Conservation (phyloP, 2,113 vertebrate species). For the Callocephalon fimbriatum region DNA sequence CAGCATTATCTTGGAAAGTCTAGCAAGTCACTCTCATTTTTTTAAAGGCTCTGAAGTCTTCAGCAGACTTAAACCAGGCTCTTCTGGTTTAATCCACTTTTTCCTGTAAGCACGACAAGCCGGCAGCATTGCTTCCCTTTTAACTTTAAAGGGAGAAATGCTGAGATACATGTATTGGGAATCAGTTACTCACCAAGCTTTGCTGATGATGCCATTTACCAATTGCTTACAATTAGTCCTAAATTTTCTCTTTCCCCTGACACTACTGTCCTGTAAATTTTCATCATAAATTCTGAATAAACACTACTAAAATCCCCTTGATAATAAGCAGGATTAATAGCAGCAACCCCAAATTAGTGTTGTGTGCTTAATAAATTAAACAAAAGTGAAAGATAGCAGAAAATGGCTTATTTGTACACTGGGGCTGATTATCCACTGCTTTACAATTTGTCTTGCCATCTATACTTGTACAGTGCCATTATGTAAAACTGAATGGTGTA, state of each 20-base stretch:
- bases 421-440: background rate
- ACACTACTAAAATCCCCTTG: background rate
- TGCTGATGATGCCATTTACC: slow-evolving; percentile 34
- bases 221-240: slow-evolving; percentile 32
- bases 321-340: slow-evolving; percentile 10
- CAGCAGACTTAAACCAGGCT: background rate
- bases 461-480: background rate
- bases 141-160: background rate
- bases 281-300: slow-evolving; percentile 24
- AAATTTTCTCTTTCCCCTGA: background rate
- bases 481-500: background rate
- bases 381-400: background rate
- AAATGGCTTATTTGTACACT: background rate
- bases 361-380: slow-evolving; percentile 26
- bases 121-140: background rate
- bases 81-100: background rate
- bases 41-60: background rate
- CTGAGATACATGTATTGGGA: background rate
- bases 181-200: background rate
- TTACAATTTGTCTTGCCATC: background rate
- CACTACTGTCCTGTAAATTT: slow-evolving; percentile 1
- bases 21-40: background rate
- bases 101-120: background rate
- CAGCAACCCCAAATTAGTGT: slow-evolving; percentile 7
- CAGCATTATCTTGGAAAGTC: background rate